These are phyloP conservation scores for Amorpha juglandis DNA, from an alignment of 2,888 invertebrate species.

Conservation along the genomic window DNA sequence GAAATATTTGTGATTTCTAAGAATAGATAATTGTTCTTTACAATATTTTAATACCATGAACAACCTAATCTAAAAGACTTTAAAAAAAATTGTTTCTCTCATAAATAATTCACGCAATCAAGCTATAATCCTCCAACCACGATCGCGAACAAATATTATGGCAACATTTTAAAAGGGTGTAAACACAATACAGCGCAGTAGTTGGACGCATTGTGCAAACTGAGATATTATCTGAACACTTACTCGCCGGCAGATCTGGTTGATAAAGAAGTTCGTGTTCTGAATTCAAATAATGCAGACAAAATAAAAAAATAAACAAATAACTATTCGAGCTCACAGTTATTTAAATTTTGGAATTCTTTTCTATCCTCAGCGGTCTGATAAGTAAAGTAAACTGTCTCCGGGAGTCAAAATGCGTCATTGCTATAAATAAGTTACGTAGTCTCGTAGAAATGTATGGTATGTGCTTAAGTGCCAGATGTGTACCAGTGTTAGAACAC, in stretches of 20 bases:
- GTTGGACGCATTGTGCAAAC: conserved; percentile 49
- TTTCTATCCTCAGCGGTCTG: conserved; percentile 8
- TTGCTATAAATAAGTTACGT: conserved; percentile 12
- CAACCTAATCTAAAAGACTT: background rate
- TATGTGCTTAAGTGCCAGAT: conserved; percentile 11
- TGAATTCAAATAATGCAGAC: conserved; percentile 34
- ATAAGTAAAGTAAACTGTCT: background rate
- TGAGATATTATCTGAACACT: conserved; percentile 38
- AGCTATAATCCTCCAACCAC: background rate
- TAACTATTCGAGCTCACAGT: conserved; percentile 1
- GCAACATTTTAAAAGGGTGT: conserved; percentile 51
- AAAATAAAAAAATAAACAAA: conserved; percentile 20
- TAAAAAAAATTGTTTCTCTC: background rate
- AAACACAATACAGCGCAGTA: conserved; percentile 48
- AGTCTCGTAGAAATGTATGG: conserved; percentile 8
- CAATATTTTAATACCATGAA: too few relatives aligned
- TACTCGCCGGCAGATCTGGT: conserved; percentile 39
- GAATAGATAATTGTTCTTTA: too few relatives aligned
- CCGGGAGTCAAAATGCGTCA: conserved; percentile 14
- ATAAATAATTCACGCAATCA: conserved; percentile 24
- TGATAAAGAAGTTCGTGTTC: conserved; percentile 42
- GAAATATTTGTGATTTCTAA: too few relatives aligned
- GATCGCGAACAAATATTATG: conserved; percentile 40
- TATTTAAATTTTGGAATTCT: conserved; percentile 21
- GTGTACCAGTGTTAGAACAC: background rate